Evolutionary conservation across 2,888 invertebrate species (phyloP), one percentile per base, ranked within the genome.

Genomic region (Alviniconcha strummeri): DNA sequence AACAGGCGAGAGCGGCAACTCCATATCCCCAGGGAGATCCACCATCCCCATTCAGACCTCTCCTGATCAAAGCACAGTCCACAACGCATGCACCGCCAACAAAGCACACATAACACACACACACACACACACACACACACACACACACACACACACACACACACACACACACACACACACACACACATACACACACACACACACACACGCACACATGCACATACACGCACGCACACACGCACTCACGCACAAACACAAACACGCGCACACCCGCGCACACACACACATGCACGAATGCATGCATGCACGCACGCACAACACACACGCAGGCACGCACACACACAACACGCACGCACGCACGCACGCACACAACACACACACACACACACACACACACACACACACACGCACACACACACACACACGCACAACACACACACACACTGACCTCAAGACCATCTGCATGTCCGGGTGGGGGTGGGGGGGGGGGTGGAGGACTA

Each of bases 141-240:
- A 72, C 36, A 72, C 11, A 19, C 72, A 13, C 60, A 7, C 60
- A 60, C 60, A 60, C 60, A 60, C 60, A 7, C 7, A 60, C 60
- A 7, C 7, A 7, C 17, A 69, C 69, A 69, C 13, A 17, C 17
- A 69, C 69, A 69, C 17, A 69, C 69, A 69, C 11, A 72, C 19
- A 72, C 11, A 72, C 72, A 72, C 11, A 72, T 36, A 72, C 11
- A 72, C 72, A 76, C 17, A 76, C 76, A 55, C 17, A 57, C 76
- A 55, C 8, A 55, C 56, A 76, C 55, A 55, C 76, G 55, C 55
- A 76, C 76, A 76, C 9, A 55, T 36, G 36, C 36, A 19, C 72
- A 72, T 72, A 72, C 72, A 72, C 11, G 36, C 72, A 72, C 11
- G 36, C 72, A 72, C 17, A n/a, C 69, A 69, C 69, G 60, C 57